A percentile compares a stretch with the other conserved stretches of the same genome.
Evolutionary conservation across 2,888 invertebrate genomes (phyloP).

Genomic region (Pachymerium ferrugineum): DNA sequence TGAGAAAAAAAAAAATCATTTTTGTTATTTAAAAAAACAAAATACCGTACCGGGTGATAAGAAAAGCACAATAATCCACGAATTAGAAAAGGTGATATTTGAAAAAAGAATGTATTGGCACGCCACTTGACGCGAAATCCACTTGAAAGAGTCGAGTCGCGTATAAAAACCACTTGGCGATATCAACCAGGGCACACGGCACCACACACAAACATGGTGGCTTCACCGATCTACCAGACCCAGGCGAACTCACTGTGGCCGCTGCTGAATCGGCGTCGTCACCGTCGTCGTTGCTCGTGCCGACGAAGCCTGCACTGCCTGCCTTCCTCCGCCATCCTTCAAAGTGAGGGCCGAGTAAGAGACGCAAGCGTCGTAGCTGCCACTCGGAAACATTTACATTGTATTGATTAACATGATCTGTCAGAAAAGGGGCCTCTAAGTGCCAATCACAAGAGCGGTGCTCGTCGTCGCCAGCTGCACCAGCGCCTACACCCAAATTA

Average conservation of each 20-base stretch:
- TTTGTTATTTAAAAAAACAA: not conserved
- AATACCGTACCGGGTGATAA: not conserved
- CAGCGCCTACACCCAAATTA: constrained; percentile 30
- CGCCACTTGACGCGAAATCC: not conserved
- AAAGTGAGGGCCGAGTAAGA: not conserved
- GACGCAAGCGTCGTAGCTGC: constrained; percentile 19
- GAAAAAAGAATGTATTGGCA: not conserved
- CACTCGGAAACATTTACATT: constrained; percentile 31
- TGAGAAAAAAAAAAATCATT: not conserved
- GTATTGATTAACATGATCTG: constrained; percentile 33
- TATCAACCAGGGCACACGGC: constrained; percentile 21
- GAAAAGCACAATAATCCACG: not conserved
- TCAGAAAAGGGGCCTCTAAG: constrained; percentile 28
- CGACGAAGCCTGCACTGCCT: constrained; percentile 19
- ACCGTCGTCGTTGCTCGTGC: not conserved
- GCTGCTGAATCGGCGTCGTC: not conserved
- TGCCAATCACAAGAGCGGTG: constrained; percentile 30
- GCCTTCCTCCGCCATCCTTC: not conserved
- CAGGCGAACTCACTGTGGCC: constrained; percentile 17
- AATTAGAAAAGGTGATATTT: not conserved
- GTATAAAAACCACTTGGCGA: constrained; percentile 21
- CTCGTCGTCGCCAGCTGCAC: constrained; percentile 26
- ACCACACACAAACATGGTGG: constrained; percentile 21
- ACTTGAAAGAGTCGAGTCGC: constrained; percentile 9
- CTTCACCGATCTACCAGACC: constrained; percentile 1